Evolutionary conservation across 2,888 invertebrate genomes (phyloP).

Genomic region (Ceraclea dissimilis): DNA sequence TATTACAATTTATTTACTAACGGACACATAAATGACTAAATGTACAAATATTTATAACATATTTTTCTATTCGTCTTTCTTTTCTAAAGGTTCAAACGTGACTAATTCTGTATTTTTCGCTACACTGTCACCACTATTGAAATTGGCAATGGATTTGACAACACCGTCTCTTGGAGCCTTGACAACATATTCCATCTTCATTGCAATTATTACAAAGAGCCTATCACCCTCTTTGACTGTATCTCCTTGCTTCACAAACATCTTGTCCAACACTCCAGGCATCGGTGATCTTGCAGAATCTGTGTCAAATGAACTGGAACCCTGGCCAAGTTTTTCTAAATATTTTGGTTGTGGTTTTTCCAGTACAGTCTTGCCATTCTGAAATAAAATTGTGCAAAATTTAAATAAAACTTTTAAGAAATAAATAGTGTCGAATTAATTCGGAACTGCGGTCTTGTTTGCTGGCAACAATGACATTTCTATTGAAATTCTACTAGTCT

Average conservation of each 20-base stretch:
- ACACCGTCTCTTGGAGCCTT: slow-evolving; percentile 73
- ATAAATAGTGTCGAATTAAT: no score
- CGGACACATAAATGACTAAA: neutral
- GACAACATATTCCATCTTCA: slow-evolving; percentile 99
- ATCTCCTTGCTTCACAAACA: slow-evolving; percentile 77
- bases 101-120: slow-evolving; percentile 64
- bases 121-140: slow-evolving; percentile 74
- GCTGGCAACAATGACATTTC: no score
- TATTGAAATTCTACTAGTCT: no score
- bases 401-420: no score
- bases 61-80: neutral
- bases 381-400: slow-evolving; percentile 25
- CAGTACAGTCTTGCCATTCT: slow-evolving; percentile 64
- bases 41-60: neutral
- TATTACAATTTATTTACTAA: neutral
- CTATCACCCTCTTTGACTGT: slow-evolving; percentile 77
- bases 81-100: slow-evolving; percentile 42
- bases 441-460: no score
- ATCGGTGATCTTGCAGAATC: slow-evolving; percentile 77
- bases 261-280: slow-evolving; percentile 91
- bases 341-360: slow-evolving; percentile 52
- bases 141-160: slow-evolving; percentile 61
- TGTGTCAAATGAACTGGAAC: slow-evolving; percentile 31
- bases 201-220: slow-evolving; percentile 90
- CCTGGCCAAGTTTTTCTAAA: slow-evolving; percentile 41